Percentiles rank a stretch among this genome's conserved stretches.
These are phyloP conservation scores for Amazona vittata DNA, from an alignment of 2,113 vertebrate genomes.

Conservation along the genomic window DNA sequence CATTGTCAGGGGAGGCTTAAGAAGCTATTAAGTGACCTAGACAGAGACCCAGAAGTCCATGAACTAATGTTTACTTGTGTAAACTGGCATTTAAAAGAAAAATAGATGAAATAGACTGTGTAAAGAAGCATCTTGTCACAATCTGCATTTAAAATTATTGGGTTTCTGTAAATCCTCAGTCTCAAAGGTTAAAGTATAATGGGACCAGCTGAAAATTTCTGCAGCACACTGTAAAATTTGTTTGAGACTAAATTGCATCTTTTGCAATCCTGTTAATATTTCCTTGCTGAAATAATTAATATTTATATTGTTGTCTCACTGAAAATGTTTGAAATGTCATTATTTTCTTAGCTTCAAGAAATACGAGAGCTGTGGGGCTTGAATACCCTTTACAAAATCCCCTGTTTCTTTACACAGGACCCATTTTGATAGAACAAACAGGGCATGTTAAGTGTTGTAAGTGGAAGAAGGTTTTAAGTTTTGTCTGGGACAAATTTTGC, in stretches of 20 bases:
- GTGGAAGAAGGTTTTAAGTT: background rate
- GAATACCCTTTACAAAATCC: background rate
- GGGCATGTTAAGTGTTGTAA: background rate
- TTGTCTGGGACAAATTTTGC: background rate
- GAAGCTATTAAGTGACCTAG: background rate
- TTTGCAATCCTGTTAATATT: background rate
- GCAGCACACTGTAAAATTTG: background rate
- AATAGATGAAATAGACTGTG: background rate
- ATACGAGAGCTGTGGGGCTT: background rate
- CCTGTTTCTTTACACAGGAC: background rate
- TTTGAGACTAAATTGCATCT: background rate
- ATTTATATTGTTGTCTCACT: background rate
- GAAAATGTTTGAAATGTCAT: background rate
- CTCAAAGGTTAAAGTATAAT: background rate
- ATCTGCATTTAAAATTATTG: background rate
- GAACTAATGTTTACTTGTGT: background rate
- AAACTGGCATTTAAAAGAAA: background rate
- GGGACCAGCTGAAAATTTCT: background rate
- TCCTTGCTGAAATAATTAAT: background rate
- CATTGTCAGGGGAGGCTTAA: background rate
- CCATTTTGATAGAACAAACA: background rate
- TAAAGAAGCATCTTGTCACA: background rate
- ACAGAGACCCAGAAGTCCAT: background rate
- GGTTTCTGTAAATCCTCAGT: background rate
- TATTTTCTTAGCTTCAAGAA: background rate